Base-by-base conservation (phyloP, 2,888 invertebrate species). In the Trilocha varians region DNA sequence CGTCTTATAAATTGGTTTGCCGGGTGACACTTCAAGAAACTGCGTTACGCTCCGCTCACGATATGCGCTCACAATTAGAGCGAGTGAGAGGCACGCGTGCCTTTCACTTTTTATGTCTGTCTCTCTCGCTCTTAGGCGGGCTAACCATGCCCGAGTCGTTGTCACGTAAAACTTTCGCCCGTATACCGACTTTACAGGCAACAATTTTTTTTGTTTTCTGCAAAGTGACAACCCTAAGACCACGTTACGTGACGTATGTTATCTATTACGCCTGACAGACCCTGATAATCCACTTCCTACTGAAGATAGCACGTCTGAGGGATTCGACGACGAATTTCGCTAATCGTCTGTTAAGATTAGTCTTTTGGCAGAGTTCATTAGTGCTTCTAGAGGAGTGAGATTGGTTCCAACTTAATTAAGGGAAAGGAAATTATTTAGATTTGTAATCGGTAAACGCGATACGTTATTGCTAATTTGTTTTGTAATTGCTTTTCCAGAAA, bases 281-380 rank as follows among this genome's bases (percentile, higher is more conserved):
- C 55, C 53, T 49, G 44, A 49, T 75, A 78, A 80, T 80, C 79
- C 71, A 53, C 59, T 62, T 65, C 65, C 68, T 65, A 59, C 57
- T 56, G 52, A 40, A 52, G 65, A 66, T 68, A 65, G 59, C 72
- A 75, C 74, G 76, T 69, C 58, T 55, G 52, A 46, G 48, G 62
- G 64, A 70, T 72, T 70, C 66, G 52, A 57, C 48, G 58, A 61
- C 55, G 61, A 65, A 64, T 58, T 72, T 70, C 53, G 60, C 50
- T 59, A 66, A 54, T 62, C 59, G 48, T 65, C 65, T 63, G 68
- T 71, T 61, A 67, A 69, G 67, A 70, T 70, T 70, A 65, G 50
- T 55, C 48, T 55, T 46, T 51, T 33, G 55, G 45, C 53, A 51
- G 37, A 52, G 47, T 57, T 54, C 58, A 67, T 50, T 55, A 49